A percentile compares a stretch with the other conserved stretches of the same genome.
Evolutionary conservation across 2,797 vertebrate genomes (phyloP).

Genomic region (Xenentodon cancila): DNA sequence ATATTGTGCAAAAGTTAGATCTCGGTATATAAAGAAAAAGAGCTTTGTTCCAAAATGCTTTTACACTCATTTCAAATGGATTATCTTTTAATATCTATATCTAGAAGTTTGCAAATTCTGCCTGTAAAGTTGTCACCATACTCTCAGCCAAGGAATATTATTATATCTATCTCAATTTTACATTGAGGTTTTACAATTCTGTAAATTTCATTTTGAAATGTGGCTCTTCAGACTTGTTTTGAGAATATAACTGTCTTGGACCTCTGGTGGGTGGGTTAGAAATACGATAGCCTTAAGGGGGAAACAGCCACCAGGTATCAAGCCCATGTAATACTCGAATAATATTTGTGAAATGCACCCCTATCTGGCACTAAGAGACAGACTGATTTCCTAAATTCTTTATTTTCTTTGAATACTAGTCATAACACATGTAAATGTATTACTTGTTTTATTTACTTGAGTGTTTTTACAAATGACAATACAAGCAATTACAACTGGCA

Average conservation of each 20-base stretch:
- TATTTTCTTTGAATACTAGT: constrained; percentile 44
- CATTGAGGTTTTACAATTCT: constrained; percentile 31
- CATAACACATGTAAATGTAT: constrained; percentile 33
- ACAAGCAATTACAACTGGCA: constrained; percentile 63
- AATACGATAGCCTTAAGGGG: constrained; percentile 61
- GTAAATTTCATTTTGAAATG: constrained; percentile 60
- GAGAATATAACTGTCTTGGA: constrained; percentile 21
- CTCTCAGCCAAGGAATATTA: constrained; percentile 56
- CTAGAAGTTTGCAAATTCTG: constrained; percentile 32
- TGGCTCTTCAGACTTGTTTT: constrained; percentile 48
- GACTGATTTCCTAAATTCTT: constrained; percentile 27
- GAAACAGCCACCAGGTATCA: constrained; percentile 42
- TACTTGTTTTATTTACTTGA: constrained; percentile 55
- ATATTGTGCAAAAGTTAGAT: constrained; percentile 62
- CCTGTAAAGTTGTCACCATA: constrained; percentile 45
- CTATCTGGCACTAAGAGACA: constrained; percentile 31
- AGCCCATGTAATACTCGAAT: constrained; percentile 33
- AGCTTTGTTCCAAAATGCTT: constrained; percentile 70
- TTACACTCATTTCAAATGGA: constrained; percentile 24
- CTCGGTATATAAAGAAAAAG: constrained; percentile 48
- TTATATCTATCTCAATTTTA: constrained; percentile 26
- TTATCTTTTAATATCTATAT: constrained; percentile 35
- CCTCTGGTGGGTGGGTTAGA: constrained; percentile 39
- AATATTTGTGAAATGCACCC: constrained; percentile 39
- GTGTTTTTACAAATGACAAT: constrained; percentile 59